Conservation (phyloP, 35 echinoderm and acorn worm genomes). For the Stichopus chloronotus region DNA sequence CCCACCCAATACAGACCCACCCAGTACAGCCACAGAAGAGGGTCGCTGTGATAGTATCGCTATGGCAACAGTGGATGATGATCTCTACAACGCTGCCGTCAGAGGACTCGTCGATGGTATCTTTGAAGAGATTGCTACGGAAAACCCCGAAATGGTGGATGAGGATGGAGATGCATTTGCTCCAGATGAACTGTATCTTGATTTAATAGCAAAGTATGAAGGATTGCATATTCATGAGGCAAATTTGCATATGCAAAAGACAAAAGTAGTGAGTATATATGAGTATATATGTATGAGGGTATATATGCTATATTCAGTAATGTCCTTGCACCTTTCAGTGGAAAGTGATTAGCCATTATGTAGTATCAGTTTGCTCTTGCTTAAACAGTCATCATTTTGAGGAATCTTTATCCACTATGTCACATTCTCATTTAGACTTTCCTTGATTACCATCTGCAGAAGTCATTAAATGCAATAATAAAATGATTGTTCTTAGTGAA, state of each 20-base stretch:
- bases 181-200: conserved; percentile 12
- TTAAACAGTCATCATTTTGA: not conserved
- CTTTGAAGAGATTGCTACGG: conserved; percentile 35
- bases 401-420: not conserved
- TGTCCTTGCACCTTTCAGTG: not conserved
- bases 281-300: not conserved
- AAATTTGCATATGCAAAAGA: not conserved
- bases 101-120: not conserved
- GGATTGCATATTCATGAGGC: conserved; percentile 6
- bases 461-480: too few species aligned
- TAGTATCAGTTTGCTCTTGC: not conserved
- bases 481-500: too few species aligned
- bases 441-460: too few species aligned
- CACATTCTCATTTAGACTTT: too few species aligned
- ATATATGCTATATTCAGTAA: not conserved
- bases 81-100: not conserved
- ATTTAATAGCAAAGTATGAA: conserved; percentile 4
- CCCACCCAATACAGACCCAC: too few species aligned
- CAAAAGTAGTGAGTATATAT: not conserved
- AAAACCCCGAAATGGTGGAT: conserved; percentile 47
- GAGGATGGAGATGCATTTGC: conserved; percentile 16
- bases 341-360: not conserved
- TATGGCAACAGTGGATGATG: not conserved
- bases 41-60: too few species aligned
- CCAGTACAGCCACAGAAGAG: not conserved